A percentile compares a stretch with the other conserved stretches of the same genome.
phyloP scores from a whole-genome alignment of 2,113 vertebrate genomes.

The Salvator merianae region DNA sequence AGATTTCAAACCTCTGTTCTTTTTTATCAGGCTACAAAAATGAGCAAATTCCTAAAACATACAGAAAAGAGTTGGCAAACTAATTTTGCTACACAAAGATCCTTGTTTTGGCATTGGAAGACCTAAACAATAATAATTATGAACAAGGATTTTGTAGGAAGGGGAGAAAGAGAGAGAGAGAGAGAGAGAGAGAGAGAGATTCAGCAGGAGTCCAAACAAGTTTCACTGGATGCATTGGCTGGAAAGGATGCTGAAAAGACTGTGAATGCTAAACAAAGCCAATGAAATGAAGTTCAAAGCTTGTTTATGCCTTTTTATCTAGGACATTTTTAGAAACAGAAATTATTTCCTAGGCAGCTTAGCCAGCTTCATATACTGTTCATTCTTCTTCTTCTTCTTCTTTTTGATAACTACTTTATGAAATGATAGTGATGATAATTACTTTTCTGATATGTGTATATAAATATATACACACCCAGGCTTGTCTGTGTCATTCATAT shows the following conservation, averaged over 20 bases:
- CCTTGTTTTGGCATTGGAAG: slow-evolving; percentile 18
- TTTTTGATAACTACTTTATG: slow-evolving; percentile 39
- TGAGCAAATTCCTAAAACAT: slow-evolving; percentile 32
- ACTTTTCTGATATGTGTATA: too few species aligned
- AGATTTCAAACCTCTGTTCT: neutral
- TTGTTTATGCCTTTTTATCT: slow-evolving; percentile 58
- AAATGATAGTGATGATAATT: too few species aligned
- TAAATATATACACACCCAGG: slow-evolving; percentile 42
- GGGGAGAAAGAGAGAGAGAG: slow-evolving; percentile 51
- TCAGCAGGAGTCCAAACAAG: slow-evolving; percentile 53
- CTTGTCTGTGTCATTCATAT: neutral
- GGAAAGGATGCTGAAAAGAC: slow-evolving; percentile 48
- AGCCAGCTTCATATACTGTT: slow-evolving; percentile 46
- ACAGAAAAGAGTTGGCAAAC: slow-evolving; percentile 21
- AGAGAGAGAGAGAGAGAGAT: too few species aligned
- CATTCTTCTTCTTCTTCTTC: neutral
- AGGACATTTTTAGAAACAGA: slow-evolving; percentile 39
- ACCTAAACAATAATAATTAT: slow-evolving; percentile 37
- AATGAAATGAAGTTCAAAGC: slow-evolving; percentile 40
- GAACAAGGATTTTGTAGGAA: slow-evolving; percentile 37
- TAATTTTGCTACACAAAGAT: slow-evolving; percentile 49
- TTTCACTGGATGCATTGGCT: slow-evolving; percentile 41
- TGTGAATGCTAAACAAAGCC: slow-evolving; percentile 42
- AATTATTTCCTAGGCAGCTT: slow-evolving; percentile 44
- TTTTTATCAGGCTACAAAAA: slow-evolving; percentile 10